Conservation (phyloP, 2,113 vertebrate genomes). For the Fulmarus glacialis region DNA sequence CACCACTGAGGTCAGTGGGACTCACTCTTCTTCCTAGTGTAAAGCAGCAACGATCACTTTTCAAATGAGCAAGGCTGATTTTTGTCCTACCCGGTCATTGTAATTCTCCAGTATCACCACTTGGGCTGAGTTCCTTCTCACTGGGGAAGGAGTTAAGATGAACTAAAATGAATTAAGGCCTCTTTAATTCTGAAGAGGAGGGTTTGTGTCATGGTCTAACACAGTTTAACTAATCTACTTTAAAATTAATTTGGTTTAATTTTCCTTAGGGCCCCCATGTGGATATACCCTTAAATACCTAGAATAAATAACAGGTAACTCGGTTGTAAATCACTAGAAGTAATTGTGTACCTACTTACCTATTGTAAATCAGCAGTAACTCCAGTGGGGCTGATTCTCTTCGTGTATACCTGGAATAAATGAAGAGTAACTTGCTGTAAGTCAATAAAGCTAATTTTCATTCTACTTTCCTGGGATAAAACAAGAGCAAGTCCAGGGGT, state of each 20-base stretch:
- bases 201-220: slow-evolving; percentile 33
- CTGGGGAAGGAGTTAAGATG: background rate
- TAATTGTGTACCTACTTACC: slow-evolving; percentile 53
- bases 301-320: slow-evolving; percentile 58
- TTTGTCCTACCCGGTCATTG: background rate
- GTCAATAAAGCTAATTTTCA: slow-evolving; percentile 58
- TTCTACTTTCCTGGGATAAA: slow-evolving; percentile 6
- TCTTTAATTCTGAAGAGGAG: slow-evolving; percentile 4
- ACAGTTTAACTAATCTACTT: slow-evolving; percentile 59
- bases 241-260: slow-evolving; percentile 68
- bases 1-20: background rate
- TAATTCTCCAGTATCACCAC: background rate
- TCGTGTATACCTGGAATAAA: slow-evolving; percentile 18
- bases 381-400: slow-evolving; percentile 41
- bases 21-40: accelerated
- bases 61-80: accelerated
- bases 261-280: slow-evolving; percentile 54
- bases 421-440: slow-evolving; percentile 31
- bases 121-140: background rate
- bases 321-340: slow-evolving; percentile 36
- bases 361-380: slow-evolving; percentile 48
- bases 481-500: background rate
- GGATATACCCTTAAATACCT: slow-evolving; percentile 53
- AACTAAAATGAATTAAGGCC: slow-evolving; percentile 7
- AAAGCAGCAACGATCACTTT: background rate